Base-by-base conservation (phyloP, 2,113 vertebrate species). In the Dissostichus mawsoni region DNA sequence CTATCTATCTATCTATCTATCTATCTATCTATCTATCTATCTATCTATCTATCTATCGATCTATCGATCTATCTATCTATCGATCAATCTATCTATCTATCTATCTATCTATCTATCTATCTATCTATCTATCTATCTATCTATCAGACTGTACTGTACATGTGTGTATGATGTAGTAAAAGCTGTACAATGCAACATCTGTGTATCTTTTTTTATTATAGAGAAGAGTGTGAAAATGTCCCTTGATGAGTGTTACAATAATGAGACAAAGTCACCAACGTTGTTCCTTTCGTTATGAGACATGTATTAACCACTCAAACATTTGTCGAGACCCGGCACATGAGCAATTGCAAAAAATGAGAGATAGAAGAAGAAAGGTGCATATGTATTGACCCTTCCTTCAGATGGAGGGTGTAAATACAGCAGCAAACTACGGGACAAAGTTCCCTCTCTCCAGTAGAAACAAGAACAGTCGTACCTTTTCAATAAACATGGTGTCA, bases 81-180 rank as follows among this genome's bases (percentile, higher is more conserved):
- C 44, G 58, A 62, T 79, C 67, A 59, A 63, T 83, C 65, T 69
- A 57, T 63, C 56, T 63, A 12, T 81, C 59, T 59, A 33, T 71
- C 66, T 71, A 52, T 81, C 64, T 66, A 50, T 68, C 56, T 69
- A 33, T 80, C 53, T 72, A 45, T 76, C 66, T 71, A 65, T 65
- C 62, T 50, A 66, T 48, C 44, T 63, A 62, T 79, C 67, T 66
- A 57, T 83, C 65, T 69, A 50, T 80, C 53, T 72, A 51, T 76
- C 66, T 71, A 65, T 65, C 62, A 50, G 59, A 41, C 36, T 41
- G 36, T 41, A 78, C 59, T 81, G n/a, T 56, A 57, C 41, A 29
- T 61, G 57, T 56, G 55, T 67, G 52, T 63, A 17, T 59, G 8
- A 20, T 73, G 20, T 68, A 85, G 55, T 89, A 91, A 87, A 91